A percentile compares a stretch with the other conserved stretches of the same genome.
Evolutionary conservation across 2,888 invertebrate genomes (phyloP).

Genomic region (Saturnia pavonia): DNA sequence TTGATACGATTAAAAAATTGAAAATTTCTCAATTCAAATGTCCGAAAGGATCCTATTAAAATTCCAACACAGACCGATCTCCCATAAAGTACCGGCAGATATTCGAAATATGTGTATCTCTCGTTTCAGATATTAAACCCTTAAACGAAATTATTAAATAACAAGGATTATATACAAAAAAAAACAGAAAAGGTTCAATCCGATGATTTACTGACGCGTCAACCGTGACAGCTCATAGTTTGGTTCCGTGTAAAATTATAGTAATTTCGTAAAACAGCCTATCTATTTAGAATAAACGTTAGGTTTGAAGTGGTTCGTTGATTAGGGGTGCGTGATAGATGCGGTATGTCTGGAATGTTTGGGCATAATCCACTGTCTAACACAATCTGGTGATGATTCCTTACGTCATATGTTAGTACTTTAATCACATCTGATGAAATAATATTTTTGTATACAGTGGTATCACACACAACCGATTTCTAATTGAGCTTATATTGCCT

Average conservation of each 20-base stretch:
- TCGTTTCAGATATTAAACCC: slow-evolving; percentile 72
- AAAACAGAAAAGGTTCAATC: slow-evolving; percentile 71
- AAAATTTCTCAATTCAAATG: slow-evolving; percentile 60
- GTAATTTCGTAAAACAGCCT: slow-evolving; percentile 78
- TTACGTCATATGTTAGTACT: too few species aligned
- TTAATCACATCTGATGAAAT: too few species aligned
- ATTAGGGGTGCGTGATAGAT: slow-evolving; percentile 61
- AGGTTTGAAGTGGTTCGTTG: slow-evolving; percentile 51
- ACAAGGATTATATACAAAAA: slow-evolving; percentile 31
- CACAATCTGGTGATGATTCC: not conserved
- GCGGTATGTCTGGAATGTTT: slow-evolving; percentile 61
- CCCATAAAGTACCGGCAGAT: slow-evolving; percentile 72
- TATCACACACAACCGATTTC: too few species aligned
- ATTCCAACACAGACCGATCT: slow-evolving; percentile 69
- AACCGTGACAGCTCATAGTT: slow-evolving; percentile 79
- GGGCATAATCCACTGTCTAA: not conserved
- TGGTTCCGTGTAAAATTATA: slow-evolving; percentile 77
- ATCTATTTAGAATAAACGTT: slow-evolving; percentile 74
- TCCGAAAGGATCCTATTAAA: slow-evolving; percentile 51
- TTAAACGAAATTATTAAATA: slow-evolving; percentile 76
- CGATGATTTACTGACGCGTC: slow-evolving; percentile 77
- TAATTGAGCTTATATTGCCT: too few species aligned
- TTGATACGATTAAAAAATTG: not conserved
- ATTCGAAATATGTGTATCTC: slow-evolving; percentile 70
- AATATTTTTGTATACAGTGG: too few species aligned